These are phyloP conservation scores for Eleginops maclovinus DNA, from an alignment of 2,113 vertebrate genomes.

Conservation along the genomic window DNA sequence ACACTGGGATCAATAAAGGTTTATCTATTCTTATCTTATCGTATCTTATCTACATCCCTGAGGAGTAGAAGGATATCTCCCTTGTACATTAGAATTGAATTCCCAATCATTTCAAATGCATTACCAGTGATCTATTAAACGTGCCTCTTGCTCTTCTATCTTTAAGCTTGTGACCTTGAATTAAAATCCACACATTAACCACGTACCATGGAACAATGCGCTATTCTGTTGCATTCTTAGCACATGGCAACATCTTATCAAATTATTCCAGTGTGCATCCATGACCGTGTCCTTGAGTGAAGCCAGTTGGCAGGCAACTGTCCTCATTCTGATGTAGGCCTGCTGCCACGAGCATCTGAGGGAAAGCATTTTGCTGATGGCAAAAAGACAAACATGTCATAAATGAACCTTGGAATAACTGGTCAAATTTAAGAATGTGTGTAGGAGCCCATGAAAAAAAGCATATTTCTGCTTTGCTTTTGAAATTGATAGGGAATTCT, in stretches of 20 bases:
- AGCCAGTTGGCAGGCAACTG: not conserved
- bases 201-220: not conserved
- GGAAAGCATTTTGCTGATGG: not conserved
- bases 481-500: not conserved
- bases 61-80: not conserved
- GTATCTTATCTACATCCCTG: no score
- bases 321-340: not conserved
- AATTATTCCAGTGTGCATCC: conserved; percentile 9
- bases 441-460: not conserved
- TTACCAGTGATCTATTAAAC: not conserved
- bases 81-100: not conserved
- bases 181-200: conserved; percentile 1
- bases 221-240: conserved; percentile 14
- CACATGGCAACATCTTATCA: conserved; percentile 16
- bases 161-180: not conserved
- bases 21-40: no score
- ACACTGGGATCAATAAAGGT: no score
- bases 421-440: not conserved
- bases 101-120: not conserved
- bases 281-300: conserved; percentile 20
- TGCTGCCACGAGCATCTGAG: not conserved
- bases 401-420: not conserved
- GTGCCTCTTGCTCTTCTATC: not conserved
- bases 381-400: not conserved
- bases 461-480: not conserved